A percentile compares a stretch with the other conserved stretches of the same genome.
These are phyloP conservation scores for Urocolius indicus DNA, from an alignment of 2,113 vertebrate species.

Conservation along the genomic window DNA sequence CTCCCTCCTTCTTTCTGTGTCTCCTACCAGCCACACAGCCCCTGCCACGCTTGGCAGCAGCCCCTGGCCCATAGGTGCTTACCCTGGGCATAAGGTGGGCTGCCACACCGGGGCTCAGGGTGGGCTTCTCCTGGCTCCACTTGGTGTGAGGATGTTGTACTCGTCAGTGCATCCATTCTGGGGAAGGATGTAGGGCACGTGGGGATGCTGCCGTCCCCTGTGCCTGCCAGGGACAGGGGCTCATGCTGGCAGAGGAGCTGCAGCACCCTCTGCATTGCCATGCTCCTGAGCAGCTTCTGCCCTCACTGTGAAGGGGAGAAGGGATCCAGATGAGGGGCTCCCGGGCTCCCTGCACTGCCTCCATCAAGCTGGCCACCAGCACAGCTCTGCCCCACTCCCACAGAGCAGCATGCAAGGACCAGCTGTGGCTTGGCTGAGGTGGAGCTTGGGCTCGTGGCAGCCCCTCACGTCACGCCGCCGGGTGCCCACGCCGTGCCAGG, in stretches of 20 bases:
- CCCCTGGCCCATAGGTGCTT: not conserved
- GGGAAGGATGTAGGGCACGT: fast-evolving
- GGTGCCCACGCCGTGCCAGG: fast-evolving
- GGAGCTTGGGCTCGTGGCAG: not conserved
- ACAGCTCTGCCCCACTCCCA: not conserved
- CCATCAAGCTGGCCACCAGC: fast-evolving
- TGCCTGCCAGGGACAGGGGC: fast-evolving
- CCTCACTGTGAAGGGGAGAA: too few species aligned
- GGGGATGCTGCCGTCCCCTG: not conserved
- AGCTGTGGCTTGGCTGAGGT: not conserved
- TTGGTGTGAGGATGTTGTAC: fast-evolving
- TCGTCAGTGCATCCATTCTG: fast-evolving
- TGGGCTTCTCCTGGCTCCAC: not conserved
- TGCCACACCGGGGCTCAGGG: fast-evolving
- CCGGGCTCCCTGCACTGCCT: fast-evolving
- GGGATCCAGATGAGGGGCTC: fast-evolving
- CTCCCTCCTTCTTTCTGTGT: fast-evolving
- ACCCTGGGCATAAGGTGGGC: not conserved
- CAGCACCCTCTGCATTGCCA: not conserved
- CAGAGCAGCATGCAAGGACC: not conserved
- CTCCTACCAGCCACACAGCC: not conserved
- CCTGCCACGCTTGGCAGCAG: fast-evolving
- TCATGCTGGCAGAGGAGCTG: not conserved
- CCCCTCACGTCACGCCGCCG: fast-evolving
- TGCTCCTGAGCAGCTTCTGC: not conserved